Conservation (phyloP, 2,113 vertebrate species). For the Lanius collurio region DNA sequence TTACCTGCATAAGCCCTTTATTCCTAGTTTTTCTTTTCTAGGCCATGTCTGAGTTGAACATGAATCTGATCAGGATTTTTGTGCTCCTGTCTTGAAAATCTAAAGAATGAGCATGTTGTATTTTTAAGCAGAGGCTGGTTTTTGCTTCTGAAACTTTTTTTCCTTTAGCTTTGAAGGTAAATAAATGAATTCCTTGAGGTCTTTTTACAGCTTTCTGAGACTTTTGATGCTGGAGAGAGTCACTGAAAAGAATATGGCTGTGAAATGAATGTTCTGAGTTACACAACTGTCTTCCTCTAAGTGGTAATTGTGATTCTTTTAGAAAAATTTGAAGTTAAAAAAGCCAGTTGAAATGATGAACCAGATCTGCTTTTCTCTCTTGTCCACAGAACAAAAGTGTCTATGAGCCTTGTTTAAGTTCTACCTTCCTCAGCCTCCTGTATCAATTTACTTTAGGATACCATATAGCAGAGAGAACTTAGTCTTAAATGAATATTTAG, state of each 20-base stretch:
- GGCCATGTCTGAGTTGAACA: neutral
- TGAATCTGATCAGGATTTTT: neutral
- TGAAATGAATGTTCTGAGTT: neutral
- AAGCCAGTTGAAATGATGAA: conserved; percentile 1
- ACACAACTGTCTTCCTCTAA: neutral
- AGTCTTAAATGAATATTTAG: conserved; percentile 34
- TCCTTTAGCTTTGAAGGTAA: neutral
- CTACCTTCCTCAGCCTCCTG: neutral
- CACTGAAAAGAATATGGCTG: neutral
- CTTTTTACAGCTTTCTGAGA: conserved; percentile 17
- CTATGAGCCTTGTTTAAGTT: neutral
- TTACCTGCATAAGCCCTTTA: neutral
- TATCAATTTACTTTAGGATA: neutral
- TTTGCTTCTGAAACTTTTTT: neutral
- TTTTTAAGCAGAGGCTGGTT: neutral
- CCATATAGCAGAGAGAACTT: neutral
- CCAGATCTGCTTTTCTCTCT: neutral
- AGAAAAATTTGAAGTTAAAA: neutral
- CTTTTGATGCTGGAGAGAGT: neutral
- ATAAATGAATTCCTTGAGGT: neutral
- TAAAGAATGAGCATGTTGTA: neutral
- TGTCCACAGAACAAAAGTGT: neutral
- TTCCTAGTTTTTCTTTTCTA: neutral
- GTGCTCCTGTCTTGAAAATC: neutral
- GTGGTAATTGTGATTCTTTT: conserved; percentile 16